These are phyloP conservation scores for Drosophila leonis DNA, from an alignment of 2,888 invertebrate species.

Conservation along the genomic window DNA sequence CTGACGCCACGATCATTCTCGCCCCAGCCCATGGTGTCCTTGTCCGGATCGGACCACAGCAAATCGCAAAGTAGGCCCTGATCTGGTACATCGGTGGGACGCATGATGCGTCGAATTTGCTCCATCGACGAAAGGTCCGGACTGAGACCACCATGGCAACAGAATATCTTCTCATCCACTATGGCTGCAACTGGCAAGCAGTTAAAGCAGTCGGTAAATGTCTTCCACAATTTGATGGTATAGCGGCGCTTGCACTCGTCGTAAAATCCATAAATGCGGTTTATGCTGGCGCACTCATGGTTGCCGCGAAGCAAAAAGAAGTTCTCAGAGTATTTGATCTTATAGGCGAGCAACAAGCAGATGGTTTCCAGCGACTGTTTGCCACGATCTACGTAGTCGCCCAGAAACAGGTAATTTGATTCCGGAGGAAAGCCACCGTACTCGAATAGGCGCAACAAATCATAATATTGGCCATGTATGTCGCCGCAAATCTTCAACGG, in stretches of 20 bases:
- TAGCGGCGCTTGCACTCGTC: conserved; percentile 98
- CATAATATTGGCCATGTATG: conserved; percentile 99
- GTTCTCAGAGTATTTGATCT: conserved; percentile 99
- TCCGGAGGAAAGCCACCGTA: conserved; percentile 99
- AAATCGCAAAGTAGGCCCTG: conserved; percentile 98
- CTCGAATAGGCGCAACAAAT: conserved; percentile 98
- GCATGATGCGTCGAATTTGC: conserved; percentile 98
- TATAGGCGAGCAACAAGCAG: conserved; percentile 98
- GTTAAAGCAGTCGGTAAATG: conserved; percentile 99
- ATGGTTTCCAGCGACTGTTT: conserved; percentile 99
- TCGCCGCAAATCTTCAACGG: conserved; percentile 99
- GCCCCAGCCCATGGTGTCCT: conserved; percentile 99
- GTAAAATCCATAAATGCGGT: conserved; percentile 99
- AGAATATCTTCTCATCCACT: conserved; percentile 91
- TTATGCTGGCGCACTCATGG: conserved; percentile 99
- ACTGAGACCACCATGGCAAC: conserved; percentile 93
- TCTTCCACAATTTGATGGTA: conserved; percentile 99
- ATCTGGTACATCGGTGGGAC: conserved; percentile 99
- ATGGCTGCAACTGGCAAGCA: conserved; percentile 99
- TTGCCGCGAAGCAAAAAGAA: conserved; percentile 99
- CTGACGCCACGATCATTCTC: conserved; percentile 99
- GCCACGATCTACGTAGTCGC: conserved; percentile 99
- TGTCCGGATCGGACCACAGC: conserved; percentile 99
- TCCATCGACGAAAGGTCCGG: conserved; percentile 98
- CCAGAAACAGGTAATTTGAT: conserved; percentile 99